Evolutionary conservation across 2,113 vertebrate species (phyloP).

Genomic region (Petromus typicus): DNA sequence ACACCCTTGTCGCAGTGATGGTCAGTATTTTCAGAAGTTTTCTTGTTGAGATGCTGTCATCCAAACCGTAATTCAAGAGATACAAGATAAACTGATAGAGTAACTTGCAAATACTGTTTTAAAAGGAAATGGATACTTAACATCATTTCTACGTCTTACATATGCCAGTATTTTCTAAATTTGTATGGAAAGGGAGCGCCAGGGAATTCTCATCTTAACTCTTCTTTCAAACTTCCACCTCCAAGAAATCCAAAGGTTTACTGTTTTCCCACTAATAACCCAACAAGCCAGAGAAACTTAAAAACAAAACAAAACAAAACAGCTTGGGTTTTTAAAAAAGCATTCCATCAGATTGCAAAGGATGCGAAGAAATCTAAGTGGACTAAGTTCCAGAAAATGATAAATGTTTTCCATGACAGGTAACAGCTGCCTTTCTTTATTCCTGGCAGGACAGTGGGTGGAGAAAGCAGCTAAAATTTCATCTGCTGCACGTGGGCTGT

Average conservation of each 20-base stretch:
- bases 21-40: neutral
- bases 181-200: neutral
- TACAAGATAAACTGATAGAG: neutral
- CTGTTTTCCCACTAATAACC: neutral
- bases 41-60: neutral
- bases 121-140: neutral
- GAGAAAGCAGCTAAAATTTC: neutral
- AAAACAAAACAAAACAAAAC: neutral
- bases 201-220: neutral
- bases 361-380: neutral
- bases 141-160: neutral
- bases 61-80: neutral
- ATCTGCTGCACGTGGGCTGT: too few species aligned
- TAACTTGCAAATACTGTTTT: neutral
- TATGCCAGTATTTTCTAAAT: neutral
- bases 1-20: neutral
- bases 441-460: neutral
- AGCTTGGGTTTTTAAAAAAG: neutral
- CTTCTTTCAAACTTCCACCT: neutral
- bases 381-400: constrained; percentile 22
- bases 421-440: neutral
- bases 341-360: neutral
- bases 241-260: neutral
- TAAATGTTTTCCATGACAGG: neutral
- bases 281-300: neutral